These are phyloP conservation scores for Anolis apletophallus DNA, from an alignment of 2,797 vertebrate species.

Conservation along the genomic window DNA sequence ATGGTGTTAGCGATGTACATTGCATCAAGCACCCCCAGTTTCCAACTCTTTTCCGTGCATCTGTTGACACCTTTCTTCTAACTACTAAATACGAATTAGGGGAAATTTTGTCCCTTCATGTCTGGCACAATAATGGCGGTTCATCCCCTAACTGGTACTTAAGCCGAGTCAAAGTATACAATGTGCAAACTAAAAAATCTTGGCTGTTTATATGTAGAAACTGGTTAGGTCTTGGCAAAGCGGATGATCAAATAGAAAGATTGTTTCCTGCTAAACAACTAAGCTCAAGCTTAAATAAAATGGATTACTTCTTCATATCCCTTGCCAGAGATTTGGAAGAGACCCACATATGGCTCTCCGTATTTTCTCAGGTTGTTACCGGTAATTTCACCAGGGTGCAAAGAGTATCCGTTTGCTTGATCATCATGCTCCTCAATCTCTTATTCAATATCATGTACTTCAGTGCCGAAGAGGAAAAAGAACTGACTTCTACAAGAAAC, in stretches of 20 bases:
- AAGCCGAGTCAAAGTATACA: slow-evolving; percentile 77
- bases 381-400: slow-evolving; percentile 72
- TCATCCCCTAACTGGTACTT: slow-evolving; percentile 73
- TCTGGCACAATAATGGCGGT: slow-evolving; percentile 74
- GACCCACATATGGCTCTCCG: slow-evolving; percentile 71
- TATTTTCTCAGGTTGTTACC: slow-evolving; percentile 51
- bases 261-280: slow-evolving; percentile 49
- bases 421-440: slow-evolving; percentile 66
- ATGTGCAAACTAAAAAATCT: slow-evolving; percentile 50
- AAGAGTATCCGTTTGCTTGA: slow-evolving; percentile 73
- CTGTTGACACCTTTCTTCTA: slow-evolving; percentile 74
- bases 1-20: slow-evolving; percentile 51
- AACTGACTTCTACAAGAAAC: background rate
- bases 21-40: slow-evolving; percentile 65
- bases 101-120: slow-evolving; percentile 66
- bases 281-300: slow-evolving; percentile 51
- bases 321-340: slow-evolving; percentile 43
- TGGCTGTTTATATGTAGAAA: slow-evolving; percentile 78
- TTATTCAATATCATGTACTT: slow-evolving; percentile 78
- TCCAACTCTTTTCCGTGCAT: slow-evolving; percentile 58
- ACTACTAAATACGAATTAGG: slow-evolving; percentile 70
- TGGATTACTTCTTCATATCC: slow-evolving; percentile 72
- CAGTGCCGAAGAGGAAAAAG: slow-evolving; percentile 11
- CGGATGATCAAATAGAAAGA: slow-evolving; percentile 15
- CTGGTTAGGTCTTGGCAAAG: slow-evolving; percentile 71